Base-by-base conservation (phyloP, 2,797 vertebrate genomes). In the Neomorphus geoffroyi region DNA sequence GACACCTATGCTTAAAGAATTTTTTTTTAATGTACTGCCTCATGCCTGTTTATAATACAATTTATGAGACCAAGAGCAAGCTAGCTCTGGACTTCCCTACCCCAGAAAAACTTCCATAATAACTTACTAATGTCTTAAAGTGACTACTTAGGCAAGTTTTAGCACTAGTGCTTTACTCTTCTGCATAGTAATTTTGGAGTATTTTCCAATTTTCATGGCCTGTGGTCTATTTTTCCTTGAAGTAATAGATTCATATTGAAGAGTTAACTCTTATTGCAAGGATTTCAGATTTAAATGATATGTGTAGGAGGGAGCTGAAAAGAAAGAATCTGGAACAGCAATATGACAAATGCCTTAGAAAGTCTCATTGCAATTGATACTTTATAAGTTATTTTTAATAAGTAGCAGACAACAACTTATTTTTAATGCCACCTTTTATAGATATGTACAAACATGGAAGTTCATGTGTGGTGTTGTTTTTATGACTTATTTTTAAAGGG, bases 271-370 rank as follows among this genome's bases (percentile, higher is more conserved):
- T 89, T 37, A 51, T 10, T 78, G 64, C 57, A 80, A 85, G 35
- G 26, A 81, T 80, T 80, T 94, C 65, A 75, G 77, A 58, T 81
- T 74, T 93, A 85, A 96, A 94, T 83, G 39, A 91, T 64, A 67
- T 45, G 51, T 28, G 93, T 96, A 94, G 95, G 95, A 96, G 81
- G 81, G 13, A 95, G 50, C 39, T 66, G 57, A 80, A 65, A 50
- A 92, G 80, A 86, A 93, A 90, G 23, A 96, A 71, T 84, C 79
- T 84, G 80, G 61, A 93, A 88, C 57, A 89, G 66, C 41, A 93
- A 51, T 26, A 61, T 91, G 70, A 87, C 70, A 88, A 96, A 94
- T 43, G 37, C 15, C 50, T 90, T 66, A 39, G 27, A 84, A 83
- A 18, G 85, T 56, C 26, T 77, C 17, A 5, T 16, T 78, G 65